These are phyloP conservation scores for Lonchura striata DNA, from an alignment of 2,113 vertebrate genomes.

Conservation along the genomic window DNA sequence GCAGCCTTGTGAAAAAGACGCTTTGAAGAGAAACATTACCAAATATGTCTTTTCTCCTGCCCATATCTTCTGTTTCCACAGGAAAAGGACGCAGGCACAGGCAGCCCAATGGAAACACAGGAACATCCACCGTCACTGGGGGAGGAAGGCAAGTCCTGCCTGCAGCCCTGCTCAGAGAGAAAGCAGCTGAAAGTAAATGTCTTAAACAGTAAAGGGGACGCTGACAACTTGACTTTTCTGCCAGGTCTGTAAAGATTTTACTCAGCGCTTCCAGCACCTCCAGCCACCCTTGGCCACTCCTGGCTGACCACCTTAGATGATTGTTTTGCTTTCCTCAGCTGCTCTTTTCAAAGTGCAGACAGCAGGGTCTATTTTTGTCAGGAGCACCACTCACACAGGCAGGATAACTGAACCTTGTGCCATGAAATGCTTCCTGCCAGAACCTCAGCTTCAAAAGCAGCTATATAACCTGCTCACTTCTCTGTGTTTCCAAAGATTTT, in stretches of 20 bases:
- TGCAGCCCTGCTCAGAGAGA: constrained; percentile 26
- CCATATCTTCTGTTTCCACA: constrained; percentile 76
- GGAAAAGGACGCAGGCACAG: constrained; percentile 62
- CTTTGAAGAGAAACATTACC: constrained; percentile 76
- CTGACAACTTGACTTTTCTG: neutral
- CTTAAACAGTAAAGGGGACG: neutral
- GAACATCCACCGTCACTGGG: neutral
- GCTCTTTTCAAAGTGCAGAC: neutral
- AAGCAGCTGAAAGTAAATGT: constrained; percentile 26
- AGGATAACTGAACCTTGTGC: neutral
- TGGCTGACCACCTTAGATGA: neutral
- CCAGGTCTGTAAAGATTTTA: neutral
- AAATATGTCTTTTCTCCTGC: constrained; percentile 79
- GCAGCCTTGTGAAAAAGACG: constrained; percentile 69
- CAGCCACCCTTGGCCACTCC: neutral
- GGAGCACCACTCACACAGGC: neutral
- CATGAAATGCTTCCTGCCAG: neutral
- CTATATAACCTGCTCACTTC: neutral
- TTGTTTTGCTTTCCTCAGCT: neutral
- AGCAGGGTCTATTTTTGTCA: neutral
- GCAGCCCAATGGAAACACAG: constrained; percentile 53
- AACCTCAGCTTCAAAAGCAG: neutral
- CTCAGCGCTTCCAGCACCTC: neutral
- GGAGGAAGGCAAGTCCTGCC: constrained; percentile 14
- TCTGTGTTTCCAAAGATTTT: neutral